Evolutionary conservation across 2,797 vertebrate genomes (phyloP).

Genomic region (Cuculus canorus): DNA sequence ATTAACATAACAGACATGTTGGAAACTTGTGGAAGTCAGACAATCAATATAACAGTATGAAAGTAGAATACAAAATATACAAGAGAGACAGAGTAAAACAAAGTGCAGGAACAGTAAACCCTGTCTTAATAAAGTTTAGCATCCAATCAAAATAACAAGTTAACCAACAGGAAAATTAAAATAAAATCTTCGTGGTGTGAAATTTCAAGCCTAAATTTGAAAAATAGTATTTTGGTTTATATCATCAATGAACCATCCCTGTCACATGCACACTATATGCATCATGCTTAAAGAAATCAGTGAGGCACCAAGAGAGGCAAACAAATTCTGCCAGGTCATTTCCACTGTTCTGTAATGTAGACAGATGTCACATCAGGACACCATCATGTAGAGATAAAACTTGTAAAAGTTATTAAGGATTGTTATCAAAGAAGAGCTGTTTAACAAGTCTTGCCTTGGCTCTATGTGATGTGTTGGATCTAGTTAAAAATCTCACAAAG

Average conservation of each 20-base stretch:
- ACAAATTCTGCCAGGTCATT: background rate
- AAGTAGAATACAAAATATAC: background rate
- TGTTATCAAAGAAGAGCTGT: background rate
- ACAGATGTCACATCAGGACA: background rate
- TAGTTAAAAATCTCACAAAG: background rate
- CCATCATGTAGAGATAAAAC: background rate
- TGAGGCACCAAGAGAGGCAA: background rate
- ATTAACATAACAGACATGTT: background rate
- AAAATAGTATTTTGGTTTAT: background rate
- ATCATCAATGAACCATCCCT: rapidly evolving
- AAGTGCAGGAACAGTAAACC: background rate
- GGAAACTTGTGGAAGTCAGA: background rate
- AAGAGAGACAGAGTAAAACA: background rate
- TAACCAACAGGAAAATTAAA: background rate
- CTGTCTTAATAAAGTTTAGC: background rate
- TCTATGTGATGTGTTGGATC: rapidly evolving
- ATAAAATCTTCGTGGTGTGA: background rate
- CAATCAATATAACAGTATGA: background rate
- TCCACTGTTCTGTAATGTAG: background rate
- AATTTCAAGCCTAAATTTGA: background rate
- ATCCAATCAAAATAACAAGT: background rate
- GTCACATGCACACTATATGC: background rate
- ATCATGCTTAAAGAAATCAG: background rate
- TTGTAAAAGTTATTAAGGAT: background rate
- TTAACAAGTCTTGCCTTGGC: background rate